These are phyloP conservation scores for Stictocephala bisonia DNA, from an alignment of 2,888 invertebrate genomes.

Conservation along the genomic window DNA sequence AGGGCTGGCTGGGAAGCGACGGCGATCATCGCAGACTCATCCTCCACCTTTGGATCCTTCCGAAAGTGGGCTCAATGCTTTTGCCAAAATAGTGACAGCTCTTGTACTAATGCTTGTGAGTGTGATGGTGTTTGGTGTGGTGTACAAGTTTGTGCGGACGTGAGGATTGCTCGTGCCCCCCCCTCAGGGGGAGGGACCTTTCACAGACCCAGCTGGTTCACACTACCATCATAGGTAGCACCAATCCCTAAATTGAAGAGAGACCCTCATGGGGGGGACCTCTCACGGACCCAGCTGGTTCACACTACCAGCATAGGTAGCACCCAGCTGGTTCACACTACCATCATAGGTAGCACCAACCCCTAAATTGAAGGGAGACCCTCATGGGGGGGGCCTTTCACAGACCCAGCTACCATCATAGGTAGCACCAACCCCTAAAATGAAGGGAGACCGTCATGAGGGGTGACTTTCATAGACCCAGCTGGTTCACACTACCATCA, in stretches of 20 bases:
- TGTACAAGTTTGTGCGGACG: slow-evolving; percentile 79
- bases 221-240: slow-evolving; percentile 8
- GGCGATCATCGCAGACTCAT: slow-evolving; percentile 46
- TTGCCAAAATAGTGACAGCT: slow-evolving; percentile 78
- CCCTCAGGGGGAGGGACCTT: slow-evolving; percentile 50
- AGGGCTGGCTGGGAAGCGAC: slow-evolving; percentile 74
- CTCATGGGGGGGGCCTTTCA: no score
- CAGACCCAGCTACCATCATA: no score
- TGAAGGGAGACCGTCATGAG: no score
- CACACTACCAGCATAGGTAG: not conserved
- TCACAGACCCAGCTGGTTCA: not conserved
- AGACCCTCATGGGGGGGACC: not conserved
- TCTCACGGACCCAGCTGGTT: not conserved
- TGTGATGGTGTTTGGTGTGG: slow-evolving; percentile 78
- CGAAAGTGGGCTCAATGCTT: slow-evolving; percentile 76
- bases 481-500: no score
- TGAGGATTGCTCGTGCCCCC: slow-evolving; percentile 82
- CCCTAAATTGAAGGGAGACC: no score
- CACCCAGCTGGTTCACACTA: no score
- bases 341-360: no score
- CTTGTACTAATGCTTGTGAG: slow-evolving; percentile 76
- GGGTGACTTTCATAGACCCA: no score
- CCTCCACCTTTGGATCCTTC: slow-evolving; percentile 69
- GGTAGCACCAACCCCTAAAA: no score
- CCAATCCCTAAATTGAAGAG: no score